A percentile compares a stretch with the other conserved stretches of the same genome.
phyloP scores from a whole-genome alignment of 2,797 vertebrate genomes.

The Anguilla marmorata region DNA sequence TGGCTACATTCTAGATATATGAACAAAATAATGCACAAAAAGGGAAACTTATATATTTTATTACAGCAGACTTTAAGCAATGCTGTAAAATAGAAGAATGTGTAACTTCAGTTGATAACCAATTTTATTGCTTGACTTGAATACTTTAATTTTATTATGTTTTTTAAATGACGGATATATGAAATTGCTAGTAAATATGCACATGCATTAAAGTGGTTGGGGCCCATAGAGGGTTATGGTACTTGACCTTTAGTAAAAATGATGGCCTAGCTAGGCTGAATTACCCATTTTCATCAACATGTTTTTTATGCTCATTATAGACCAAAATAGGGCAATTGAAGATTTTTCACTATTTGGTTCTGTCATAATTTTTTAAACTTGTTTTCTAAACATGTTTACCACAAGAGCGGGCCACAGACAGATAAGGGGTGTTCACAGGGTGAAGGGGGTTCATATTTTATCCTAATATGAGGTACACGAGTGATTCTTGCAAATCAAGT shows the following conservation, averaged over 20 bases:
- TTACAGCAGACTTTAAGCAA: neutral
- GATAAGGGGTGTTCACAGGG: neutral
- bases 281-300: neutral
- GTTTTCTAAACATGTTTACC: neutral
- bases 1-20: neutral
- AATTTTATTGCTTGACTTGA: neutral
- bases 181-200: neutral
- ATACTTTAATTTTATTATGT: neutral
- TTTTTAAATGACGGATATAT: neutral
- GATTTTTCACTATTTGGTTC: neutral
- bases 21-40: neutral
- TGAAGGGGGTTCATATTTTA: too few species aligned
- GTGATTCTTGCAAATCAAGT: neutral
- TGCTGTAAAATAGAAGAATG: too few species aligned
- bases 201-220: neutral
- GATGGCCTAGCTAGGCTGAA: neutral
- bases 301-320: neutral
- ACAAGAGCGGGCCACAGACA: neutral
- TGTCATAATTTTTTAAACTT: neutral
- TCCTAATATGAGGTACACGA: too few species aligned
- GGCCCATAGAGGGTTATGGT: neutral
- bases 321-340: neutral
- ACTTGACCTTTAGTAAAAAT: too few species aligned
- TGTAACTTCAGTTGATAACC: too few species aligned
- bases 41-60: neutral